A percentile compares a stretch with the other conserved stretches of the same genome.
Evolutionary conservation across 2,797 vertebrate genomes (phyloP).

Genomic region (Neosilurus hyrtlii): DNA sequence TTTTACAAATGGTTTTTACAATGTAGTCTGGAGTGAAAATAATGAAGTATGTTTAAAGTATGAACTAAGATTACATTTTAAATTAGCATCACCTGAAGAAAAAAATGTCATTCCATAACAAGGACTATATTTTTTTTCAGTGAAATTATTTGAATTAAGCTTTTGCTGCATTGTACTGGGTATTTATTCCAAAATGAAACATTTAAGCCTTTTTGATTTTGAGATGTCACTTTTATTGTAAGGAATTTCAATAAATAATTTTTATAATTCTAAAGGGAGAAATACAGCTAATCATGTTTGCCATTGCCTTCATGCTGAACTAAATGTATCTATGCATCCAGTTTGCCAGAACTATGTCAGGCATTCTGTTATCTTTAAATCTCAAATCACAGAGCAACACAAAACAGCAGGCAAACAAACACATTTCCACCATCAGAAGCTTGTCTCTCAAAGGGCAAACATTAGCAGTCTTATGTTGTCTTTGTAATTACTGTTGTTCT

Average conservation of each 20-base stretch:
- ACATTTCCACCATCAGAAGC: conserved; percentile 51
- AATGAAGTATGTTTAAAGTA: not conserved
- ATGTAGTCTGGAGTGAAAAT: not conserved
- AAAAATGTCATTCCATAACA: not conserved
- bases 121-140: not conserved
- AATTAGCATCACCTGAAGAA: not conserved
- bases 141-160: not conserved
- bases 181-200: not conserved
- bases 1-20: not conserved
- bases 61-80: not conserved
- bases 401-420: conserved; percentile 49
- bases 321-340: conserved; percentile 40
- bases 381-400: conserved; percentile 52
- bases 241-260: not conserved
- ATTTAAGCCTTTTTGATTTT: not conserved
- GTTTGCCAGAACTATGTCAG: conserved; percentile 38
- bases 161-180: not conserved
- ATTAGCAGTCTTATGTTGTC: conserved; percentile 51
- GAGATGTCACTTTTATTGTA: not conserved
- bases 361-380: conserved; percentile 50
- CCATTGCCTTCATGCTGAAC: conserved; percentile 34
- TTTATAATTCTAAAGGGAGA: not conserved
- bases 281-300: conserved; percentile 3
- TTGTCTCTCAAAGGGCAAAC: conserved; percentile 53
- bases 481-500: conserved; percentile 57